Percentiles rank a stretch among this genome's conserved stretches.
Evolutionary conservation across 2,797 vertebrate species (phyloP).

Genomic region (Lepus townsendii): DNA sequence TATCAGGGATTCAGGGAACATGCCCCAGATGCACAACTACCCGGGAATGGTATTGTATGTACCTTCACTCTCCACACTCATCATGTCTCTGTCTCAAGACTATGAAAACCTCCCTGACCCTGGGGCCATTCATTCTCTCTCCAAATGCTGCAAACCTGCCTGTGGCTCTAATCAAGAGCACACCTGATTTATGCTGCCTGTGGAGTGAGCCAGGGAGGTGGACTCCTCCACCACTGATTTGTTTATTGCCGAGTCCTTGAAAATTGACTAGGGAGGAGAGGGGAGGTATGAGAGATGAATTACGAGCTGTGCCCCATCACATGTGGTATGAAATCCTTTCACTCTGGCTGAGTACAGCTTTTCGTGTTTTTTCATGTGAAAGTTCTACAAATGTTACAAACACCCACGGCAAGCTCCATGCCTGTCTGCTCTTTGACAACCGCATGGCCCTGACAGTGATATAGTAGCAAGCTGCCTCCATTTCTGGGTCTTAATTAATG

Average conservation of each 20-base stretch:
- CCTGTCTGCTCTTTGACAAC: neutral
- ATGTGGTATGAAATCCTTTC: slow-evolving; percentile 32
- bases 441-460: neutral
- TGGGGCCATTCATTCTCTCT: slow-evolving; percentile 7
- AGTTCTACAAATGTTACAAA: slow-evolving; percentile 9
- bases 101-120: slow-evolving; percentile 35
- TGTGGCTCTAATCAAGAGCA: slow-evolving; percentile 53
- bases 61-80: neutral
- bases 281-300: slow-evolving; percentile 66
- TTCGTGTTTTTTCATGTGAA: slow-evolving; percentile 22
- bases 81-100: neutral
- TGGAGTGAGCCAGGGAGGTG: neutral
- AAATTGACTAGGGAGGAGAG: slow-evolving; percentile 72
- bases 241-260: slow-evolving; percentile 73
- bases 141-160: slow-evolving; percentile 24
- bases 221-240: slow-evolving; percentile 56
- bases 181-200: slow-evolving; percentile 65
- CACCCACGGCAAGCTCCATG: neutral
- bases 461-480: neutral
- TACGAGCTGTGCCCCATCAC: slow-evolving; percentile 72
- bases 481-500: slow-evolving; percentile 47
- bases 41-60: neutral
- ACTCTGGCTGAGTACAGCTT: neutral
- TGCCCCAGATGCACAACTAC: neutral
- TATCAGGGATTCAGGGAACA: neutral